Base-by-base conservation (phyloP, 2,888 invertebrate genomes). In the Dinocampus coccinellae region DNA sequence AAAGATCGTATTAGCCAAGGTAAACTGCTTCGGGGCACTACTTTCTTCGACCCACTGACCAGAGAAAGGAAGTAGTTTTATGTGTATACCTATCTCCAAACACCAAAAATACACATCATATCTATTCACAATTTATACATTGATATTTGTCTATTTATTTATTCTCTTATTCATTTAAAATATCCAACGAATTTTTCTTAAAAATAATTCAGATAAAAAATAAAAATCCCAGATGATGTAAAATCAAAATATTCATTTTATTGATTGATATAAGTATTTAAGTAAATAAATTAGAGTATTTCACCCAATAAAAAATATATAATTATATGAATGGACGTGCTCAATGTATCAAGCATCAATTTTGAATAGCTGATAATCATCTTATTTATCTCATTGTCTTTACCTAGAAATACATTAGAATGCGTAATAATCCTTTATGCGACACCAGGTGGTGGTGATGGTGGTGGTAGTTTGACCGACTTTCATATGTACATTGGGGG, bases 41-140 rank as follows among this genome's bases (percentile, higher is more conserved):
- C 85, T 85, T 85, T 85, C 85, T 85, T 84, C 81, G 85, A 84
- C 85, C 85, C 76, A 85, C 85, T 84, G 82, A 84, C 80, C 81
- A 80, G 84, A 84, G 84, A 85, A 85, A 85, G 84, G 84, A 76
- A 64, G 69, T 61, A 62, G 69, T 16, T 62, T 69, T 62, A 74
- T 66, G 66, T 57, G 20, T 73, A 39, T 22, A 55, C 24, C 36
- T 47, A n/a, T 39, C 42, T 55, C 39, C 57, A 66, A 66, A 66
- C 57, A 29, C 58, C 16, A 39, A 63, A 42, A 29, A 55, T 26
- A 72, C 16, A 33, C 16, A 39, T 29, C 58, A 47, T 20, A 57
- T 57, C 47, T 58, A 60, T 60, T 60, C 39, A 33, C 60, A 60
- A 42, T 24, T 58, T 16, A 58, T 58, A n/a, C n/a, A 20, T n/a